Evolutionary conservation across 2,888 invertebrate genomes (phyloP).

Genomic region (Andrena camellia): DNA sequence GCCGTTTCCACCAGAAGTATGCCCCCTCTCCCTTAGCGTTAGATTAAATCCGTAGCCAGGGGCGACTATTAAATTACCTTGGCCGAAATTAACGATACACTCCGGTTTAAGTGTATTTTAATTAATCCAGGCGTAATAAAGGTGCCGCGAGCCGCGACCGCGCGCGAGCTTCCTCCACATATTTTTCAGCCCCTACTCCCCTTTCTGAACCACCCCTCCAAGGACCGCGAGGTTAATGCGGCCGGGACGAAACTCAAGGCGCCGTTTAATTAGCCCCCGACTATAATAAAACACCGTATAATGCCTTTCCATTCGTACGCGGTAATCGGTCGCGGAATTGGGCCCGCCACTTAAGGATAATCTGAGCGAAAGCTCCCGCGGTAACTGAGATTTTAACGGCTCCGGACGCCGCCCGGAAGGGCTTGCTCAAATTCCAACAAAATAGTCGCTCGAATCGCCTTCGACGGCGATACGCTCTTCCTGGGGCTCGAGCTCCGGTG

Average conservation of each 20-base stretch:
- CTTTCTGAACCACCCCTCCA: neutral
- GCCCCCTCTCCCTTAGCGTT: slow-evolving; percentile 14
- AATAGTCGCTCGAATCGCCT: too few species aligned
- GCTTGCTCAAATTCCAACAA: neutral
- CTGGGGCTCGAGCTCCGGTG: neutral
- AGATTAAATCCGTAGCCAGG: slow-evolving; percentile 59
- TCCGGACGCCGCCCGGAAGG: neutral
- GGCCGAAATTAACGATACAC: slow-evolving; percentile 65
- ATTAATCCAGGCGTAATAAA: slow-evolving; percentile 66
- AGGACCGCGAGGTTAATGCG: slow-evolving; percentile 46
- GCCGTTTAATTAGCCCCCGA: slow-evolving; percentile 62
- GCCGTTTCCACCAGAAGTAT: slow-evolving; percentile 12
- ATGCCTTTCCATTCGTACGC: slow-evolving; percentile 50
- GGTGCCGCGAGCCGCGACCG: slow-evolving; percentile 17
- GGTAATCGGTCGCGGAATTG: slow-evolving; percentile 45
- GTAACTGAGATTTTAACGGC: slow-evolving; percentile 23
- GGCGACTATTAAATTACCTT: slow-evolving; percentile 62
- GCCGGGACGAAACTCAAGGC: slow-evolving; percentile 53
- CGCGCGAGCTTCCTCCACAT: slow-evolving; percentile 33
- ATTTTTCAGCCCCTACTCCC: slow-evolving; percentile 53
- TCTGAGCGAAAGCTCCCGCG: slow-evolving; percentile 9
- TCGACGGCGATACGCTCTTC: neutral
- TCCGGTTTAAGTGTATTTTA: slow-evolving; percentile 70
- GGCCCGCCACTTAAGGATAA: slow-evolving; percentile 25
- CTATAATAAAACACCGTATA: slow-evolving; percentile 57